Base-by-base conservation (phyloP, 2,113 vertebrate species). In the Saimiri boliviensis region DNA sequence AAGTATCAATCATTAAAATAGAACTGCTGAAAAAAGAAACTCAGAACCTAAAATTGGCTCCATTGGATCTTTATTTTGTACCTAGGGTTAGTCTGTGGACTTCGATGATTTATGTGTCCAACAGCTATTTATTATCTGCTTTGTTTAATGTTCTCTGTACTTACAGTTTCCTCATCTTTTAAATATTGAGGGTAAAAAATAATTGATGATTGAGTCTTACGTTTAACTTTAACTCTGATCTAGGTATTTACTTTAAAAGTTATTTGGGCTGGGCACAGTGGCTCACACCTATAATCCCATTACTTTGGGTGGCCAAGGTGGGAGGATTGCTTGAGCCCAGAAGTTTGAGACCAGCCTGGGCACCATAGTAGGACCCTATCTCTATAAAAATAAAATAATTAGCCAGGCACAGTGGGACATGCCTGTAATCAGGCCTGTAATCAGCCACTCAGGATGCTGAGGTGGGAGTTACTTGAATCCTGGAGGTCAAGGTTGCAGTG, bases 1-100 rank as follows among this genome's bases (percentile, higher is more conserved):
- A 82, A 93, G 16, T 71, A 37, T 60, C 37, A 81, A 86, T 86
- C 63, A 19, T 88, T 96, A 86, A 89, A 76, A 73, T 89, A 70
- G 45, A 88, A n/a, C 27, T 96, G 40, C 56, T 79, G 37, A 73
- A 32, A 84, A 91, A 91, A 27, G 42, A 82, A 73, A 23, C 40
- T 93, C 6, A 63, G 42, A 97, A 85, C 35, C 71, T 84, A 84
- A 91, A 77, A 74, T 74, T 80, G 47, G 20, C 20, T 37, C 25
- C 52, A 30, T 52, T 93, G 14, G 6, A 40, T 71, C 63, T 95
- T 93, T 37, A 63, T 88, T 17, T 14, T 74, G 20, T 93, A 30
- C 30, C 2, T 2, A 37, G 45, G 5, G 21, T 77, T 91, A 86
- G 58, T 79, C 32, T 87, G 8, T 87, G 42, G 23, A 25, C 52